Conservation (phyloP, 2,113 vertebrate species). For the Ochotona curzoniae region DNA sequence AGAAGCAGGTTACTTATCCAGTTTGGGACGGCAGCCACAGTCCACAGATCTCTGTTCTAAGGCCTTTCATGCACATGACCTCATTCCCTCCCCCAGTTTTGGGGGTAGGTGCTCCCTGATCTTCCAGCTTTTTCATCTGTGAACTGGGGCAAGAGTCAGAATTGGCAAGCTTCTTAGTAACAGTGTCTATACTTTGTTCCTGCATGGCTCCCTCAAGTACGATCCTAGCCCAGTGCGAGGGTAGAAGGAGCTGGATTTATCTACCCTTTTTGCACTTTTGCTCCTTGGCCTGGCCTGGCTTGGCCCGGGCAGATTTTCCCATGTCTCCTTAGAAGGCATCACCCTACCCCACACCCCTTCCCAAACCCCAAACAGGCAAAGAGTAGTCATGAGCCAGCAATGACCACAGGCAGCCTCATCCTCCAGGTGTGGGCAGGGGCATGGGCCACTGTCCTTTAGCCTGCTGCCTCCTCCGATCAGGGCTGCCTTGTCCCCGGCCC, state of each 20-base stretch:
- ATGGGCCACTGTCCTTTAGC: not conserved
- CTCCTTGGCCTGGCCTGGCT: not conserved
- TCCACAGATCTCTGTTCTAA: not conserved
- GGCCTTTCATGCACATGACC: not conserved
- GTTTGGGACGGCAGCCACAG: too few relatives aligned
- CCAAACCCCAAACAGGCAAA: too few relatives aligned
- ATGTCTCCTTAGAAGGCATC: fast-evolving
- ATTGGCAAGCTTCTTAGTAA: not conserved
- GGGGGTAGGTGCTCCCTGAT: fast-evolving
- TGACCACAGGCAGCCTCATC: fast-evolving
- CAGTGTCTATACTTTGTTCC: fast-evolving
- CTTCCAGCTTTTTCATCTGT: too few relatives aligned
- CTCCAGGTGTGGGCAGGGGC: not conserved
- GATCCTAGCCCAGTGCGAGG: fast-evolving
- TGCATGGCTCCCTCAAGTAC: not conserved
- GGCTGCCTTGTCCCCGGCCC: not conserved
- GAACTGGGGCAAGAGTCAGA: not conserved
- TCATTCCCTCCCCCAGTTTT: too few relatives aligned
- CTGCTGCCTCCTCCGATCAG: fast-evolving
- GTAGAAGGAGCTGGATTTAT: fast-evolving
- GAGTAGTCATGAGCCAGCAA: fast-evolving
- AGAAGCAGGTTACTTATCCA: not conserved
- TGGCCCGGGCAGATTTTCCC: too few relatives aligned
- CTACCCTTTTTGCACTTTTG: too few relatives aligned
- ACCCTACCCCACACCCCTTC: not conserved